A percentile compares a stretch with the other conserved stretches of the same genome.
Evolutionary conservation across 2,113 vertebrate genomes (phyloP).

Genomic region (Cricetomys ansorgei): DNA sequence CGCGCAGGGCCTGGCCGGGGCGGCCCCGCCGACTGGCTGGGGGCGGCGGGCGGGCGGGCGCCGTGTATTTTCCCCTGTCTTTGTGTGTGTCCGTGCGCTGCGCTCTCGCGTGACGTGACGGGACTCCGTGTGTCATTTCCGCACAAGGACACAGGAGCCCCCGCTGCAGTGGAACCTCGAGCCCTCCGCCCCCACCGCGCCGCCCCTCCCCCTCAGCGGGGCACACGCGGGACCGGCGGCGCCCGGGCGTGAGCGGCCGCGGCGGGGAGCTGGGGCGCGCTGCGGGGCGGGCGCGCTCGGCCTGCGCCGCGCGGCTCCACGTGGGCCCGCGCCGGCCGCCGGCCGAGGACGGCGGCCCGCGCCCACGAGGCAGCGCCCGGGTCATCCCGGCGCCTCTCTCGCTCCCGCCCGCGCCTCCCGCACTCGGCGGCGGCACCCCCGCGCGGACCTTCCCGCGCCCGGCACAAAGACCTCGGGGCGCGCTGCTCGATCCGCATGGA

Average conservation of each 20-base stretch:
- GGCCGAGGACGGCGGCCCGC: slow-evolving; percentile 42
- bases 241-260: slow-evolving; percentile 72
- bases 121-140: slow-evolving; percentile 96
- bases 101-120: slow-evolving; percentile 95
- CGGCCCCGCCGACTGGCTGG: slow-evolving; percentile 68
- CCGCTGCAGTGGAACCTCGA: slow-evolving; percentile 81
- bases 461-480: slow-evolving; percentile 66
- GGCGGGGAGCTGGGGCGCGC: slow-evolving; percentile 74
- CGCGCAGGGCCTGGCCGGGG: slow-evolving; percentile 74
- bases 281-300: slow-evolving; percentile 39
- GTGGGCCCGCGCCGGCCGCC: slow-evolving; percentile 62
- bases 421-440: neutral
- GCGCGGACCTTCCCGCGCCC: neutral
- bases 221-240: slow-evolving; percentile 80
- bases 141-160: slow-evolving; percentile 90
- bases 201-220: slow-evolving; percentile 74
- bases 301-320: slow-evolving; percentile 66
- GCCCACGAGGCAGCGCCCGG: slow-evolving; percentile 42
- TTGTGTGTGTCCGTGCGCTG: slow-evolving; percentile 90
- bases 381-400: slow-evolving; percentile 8
- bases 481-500: slow-evolving; percentile 15
- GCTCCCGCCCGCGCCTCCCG: neutral
- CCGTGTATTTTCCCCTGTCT: slow-evolving; percentile 85
- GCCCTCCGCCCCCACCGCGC: slow-evolving; percentile 76
- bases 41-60: slow-evolving; percentile 78